phyloP scores from a whole-genome alignment of 23 tunicate genomes.

The Halocynthia roretzi region DNA sequence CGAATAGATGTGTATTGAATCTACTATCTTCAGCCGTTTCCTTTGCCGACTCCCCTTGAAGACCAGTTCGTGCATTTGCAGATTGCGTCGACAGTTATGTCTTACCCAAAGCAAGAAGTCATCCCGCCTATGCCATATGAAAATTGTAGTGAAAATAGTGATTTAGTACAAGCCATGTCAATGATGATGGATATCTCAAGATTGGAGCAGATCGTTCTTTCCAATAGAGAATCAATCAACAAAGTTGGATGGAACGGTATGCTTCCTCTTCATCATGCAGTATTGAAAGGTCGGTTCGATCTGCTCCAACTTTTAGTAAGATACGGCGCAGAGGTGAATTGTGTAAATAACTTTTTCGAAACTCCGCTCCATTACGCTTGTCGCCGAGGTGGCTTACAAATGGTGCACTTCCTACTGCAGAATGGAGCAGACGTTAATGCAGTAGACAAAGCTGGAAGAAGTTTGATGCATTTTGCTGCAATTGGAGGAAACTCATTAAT shows the following conservation, averaged over 20 bases:
- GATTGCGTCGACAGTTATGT: not conserved
- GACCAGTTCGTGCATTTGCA: no score
- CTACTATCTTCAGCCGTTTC: no score
- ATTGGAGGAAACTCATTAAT: constrained; percentile 49
- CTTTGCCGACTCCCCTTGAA: no score
- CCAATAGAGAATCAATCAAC: not conserved
- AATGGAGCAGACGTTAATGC: constrained; percentile 49
- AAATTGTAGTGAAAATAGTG: no score
- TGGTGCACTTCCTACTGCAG: constrained; percentile 54
- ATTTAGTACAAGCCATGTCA: not conserved
- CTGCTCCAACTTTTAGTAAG: constrained; percentile 36
- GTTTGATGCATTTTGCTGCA: constrained; percentile 79
- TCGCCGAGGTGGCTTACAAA: constrained; percentile 55
- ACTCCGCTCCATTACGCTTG: constrained; percentile 92
- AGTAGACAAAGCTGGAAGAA: constrained; percentile 58
- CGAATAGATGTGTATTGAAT: no score
- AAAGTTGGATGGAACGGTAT: constrained; percentile 54
- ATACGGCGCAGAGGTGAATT: constrained; percentile 49
- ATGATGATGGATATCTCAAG: constrained; percentile 10
- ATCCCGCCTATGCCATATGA: not conserved
- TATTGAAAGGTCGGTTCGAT: constrained; percentile 36
- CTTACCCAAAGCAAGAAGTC: constrained; percentile 16
- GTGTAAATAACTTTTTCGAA: constrained; percentile 47
- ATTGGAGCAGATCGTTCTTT: constrained; percentile 1
- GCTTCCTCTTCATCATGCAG: constrained; percentile 72